Evolutionary conservation across 2,888 invertebrate genomes (phyloP).

Genomic region (Corbicula japonica): DNA sequence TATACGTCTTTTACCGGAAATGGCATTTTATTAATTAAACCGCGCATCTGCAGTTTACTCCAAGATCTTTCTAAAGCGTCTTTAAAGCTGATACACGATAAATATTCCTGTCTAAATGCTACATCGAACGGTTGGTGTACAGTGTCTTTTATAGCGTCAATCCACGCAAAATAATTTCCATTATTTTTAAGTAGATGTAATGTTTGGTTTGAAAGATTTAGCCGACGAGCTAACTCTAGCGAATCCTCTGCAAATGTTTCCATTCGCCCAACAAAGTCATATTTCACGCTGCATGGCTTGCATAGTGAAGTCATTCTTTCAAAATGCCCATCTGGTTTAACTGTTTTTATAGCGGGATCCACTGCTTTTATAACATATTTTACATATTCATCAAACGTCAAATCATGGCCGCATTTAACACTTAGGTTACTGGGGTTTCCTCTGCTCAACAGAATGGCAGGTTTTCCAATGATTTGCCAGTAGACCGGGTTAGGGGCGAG

Average conservation of each 20-base stretch:
- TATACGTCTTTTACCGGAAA: constrained; percentile 4
- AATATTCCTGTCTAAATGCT: constrained; percentile 12
- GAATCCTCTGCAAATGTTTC: constrained; percentile 57
- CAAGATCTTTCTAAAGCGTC: constrained; percentile 30
- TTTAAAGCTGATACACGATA: constrained; percentile 18
- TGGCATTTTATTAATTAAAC: constrained; percentile 25
- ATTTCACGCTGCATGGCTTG: constrained; percentile 55
- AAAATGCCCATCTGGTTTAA: constrained; percentile 54
- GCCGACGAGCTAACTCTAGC: constrained; percentile 36
- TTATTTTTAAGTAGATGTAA: constrained; percentile 15
- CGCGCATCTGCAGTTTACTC: constrained; percentile 38
- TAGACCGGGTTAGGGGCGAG: constrained; percentile 64
- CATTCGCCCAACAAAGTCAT: constrained; percentile 63
- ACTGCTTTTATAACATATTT: constrained; percentile 17
- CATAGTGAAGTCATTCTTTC: constrained; percentile 48
- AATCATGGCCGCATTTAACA: constrained; percentile 38
- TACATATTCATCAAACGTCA: constrained; percentile 27
- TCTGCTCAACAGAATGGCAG: constrained; percentile 18
- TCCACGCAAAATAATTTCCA: not conserved
- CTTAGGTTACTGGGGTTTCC: not conserved
- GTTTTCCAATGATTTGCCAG: constrained; percentile 52
- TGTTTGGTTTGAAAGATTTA: constrained; percentile 19
- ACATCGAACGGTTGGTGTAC: constrained; percentile 30
- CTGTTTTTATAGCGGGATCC: not conserved
- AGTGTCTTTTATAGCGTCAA: constrained; percentile 35